These are phyloP conservation scores for Dolichotis patagonum DNA, from an alignment of 2,113 vertebrate genomes.

Conservation along the genomic window DNA sequence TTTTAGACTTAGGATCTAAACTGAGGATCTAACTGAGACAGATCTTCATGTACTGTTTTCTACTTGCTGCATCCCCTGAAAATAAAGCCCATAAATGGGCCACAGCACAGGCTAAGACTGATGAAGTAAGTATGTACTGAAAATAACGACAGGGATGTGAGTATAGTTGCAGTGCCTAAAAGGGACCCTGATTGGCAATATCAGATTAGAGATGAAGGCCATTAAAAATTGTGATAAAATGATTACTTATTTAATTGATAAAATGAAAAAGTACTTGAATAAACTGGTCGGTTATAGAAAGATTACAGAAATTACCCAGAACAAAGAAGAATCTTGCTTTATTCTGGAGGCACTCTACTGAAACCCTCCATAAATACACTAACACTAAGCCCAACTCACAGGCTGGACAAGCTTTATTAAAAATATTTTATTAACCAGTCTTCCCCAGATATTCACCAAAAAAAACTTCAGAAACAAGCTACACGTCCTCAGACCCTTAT, in stretches of 20 bases:
- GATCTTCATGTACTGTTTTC: not conserved
- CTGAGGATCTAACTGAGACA: not conserved
- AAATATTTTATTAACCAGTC: not conserved
- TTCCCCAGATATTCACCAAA: not conserved
- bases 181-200: not conserved
- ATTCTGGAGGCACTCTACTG: not conserved
- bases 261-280: not conserved
- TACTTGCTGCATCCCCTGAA: not conserved
- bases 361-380: not conserved
- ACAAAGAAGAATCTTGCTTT: not conserved
- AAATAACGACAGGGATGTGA: not conserved
- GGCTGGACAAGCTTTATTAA: not conserved
- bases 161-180: not conserved
- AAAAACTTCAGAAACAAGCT: not conserved
- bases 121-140: not conserved
- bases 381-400: not conserved
- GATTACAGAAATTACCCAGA: not conserved
- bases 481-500: not conserved
- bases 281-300: not conserved
- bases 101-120: not conserved
- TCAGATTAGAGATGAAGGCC: not conserved
- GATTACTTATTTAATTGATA: not conserved
- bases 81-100: not conserved
- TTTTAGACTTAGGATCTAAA: not conserved
- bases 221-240: not conserved